Evolutionary conservation across 1,140 invertebrate genomes (phyloP), one percentile per base, ranked within the genome.

Genomic region (Cataglyphis hispanica): DNA sequence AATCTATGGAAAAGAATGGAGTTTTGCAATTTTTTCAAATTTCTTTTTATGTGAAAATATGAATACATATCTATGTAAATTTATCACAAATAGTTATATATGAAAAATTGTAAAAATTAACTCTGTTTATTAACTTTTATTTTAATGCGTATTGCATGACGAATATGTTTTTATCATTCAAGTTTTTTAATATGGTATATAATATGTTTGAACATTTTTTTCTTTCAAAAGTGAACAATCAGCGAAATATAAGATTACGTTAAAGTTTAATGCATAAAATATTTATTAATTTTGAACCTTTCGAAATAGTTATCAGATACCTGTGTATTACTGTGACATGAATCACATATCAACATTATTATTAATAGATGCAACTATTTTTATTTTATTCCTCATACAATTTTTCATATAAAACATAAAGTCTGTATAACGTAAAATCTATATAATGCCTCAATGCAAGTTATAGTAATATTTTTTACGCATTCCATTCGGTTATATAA

Each of bases 401-500:
- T 46, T 46, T 1, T 40, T 37, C 37, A 13, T 10, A 19, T 16
- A 22, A 22, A 1, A 16, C 22, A 19, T 31, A 37, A 31, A 70
- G 11, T 31, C 6, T 4, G n/a, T 27, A n/a, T 11, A 46, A 64
- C 60, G n/a, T 66, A 6, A 56, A 81, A 37, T 31, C 37, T 81
- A 22, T 43, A 43, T 11, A 16, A 34, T 8, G 37, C 19, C 25
- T 72, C 58, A 60, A 46, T 22, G 5, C 1, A 11, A 81, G 25
- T 19, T 40, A 19, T 5, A 11, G 6, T 46, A 43, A 46, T 34
- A 43, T 34, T 72, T 83, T 58, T 60, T 37, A 61, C 19, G 25
- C 53, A 25, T 34, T 70, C 66, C 34, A 13, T 50, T 72, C 11
- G 53, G 27, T 83, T 81, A 83, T 25, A 60, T 83, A 37, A 83